Conservation (phyloP, 2,113 vertebrate species). For the Peucedramus taeniatus region DNA sequence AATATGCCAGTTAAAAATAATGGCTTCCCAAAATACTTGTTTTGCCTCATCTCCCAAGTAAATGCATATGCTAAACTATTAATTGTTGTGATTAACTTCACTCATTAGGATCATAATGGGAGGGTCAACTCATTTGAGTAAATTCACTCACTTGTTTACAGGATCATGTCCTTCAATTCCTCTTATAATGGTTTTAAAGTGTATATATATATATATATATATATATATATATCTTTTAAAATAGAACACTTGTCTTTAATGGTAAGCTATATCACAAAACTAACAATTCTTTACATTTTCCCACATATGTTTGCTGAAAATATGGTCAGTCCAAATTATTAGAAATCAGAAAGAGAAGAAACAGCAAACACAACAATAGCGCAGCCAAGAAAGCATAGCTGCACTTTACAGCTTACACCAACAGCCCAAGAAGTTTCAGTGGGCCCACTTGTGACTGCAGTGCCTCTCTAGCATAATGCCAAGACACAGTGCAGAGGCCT, state of each 20-base stretch:
- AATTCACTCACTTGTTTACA: neutral
- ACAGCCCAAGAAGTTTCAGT: neutral
- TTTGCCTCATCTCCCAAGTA: neutral
- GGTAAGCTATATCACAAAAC: neutral
- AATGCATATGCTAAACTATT: neutral
- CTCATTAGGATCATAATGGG: neutral
- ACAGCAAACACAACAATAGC: neutral
- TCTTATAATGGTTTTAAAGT: neutral
- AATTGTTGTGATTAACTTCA: constrained; percentile 1
- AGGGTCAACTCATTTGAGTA: neutral
- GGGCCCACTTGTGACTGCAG: constrained; percentile 1
- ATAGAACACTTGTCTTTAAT: neutral
- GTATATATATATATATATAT: neutral
- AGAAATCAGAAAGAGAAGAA: neutral
- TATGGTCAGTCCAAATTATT: neutral
- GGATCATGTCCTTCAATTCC: neutral
- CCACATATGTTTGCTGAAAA: neutral
- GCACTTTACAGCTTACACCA: neutral
- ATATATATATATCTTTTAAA: neutral
- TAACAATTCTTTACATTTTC: neutral
- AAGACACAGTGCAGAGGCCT: constrained; percentile 22
- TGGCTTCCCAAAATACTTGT: neutral
- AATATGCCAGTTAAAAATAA: neutral
- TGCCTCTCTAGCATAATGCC: neutral
- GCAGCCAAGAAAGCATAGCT: neutral